Base-by-base conservation (phyloP, 1,140 invertebrate species). In the Neotoxoptera formosana region DNA sequence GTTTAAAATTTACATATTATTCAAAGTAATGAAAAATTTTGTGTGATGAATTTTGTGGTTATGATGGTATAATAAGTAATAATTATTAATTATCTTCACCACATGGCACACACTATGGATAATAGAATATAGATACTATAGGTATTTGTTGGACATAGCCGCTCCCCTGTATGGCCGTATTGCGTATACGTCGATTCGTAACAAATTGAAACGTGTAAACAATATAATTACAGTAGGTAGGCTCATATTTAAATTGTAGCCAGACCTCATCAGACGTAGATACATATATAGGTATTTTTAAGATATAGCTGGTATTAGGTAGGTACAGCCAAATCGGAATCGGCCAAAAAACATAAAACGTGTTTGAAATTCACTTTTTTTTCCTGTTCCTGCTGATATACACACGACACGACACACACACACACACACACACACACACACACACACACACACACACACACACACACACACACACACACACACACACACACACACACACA, bases 331-430 rank as follows among this genome's bases (percentile, higher is more conserved):
- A 76, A 76, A n/a, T n/a, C 60, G 60, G 60, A 76, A n/a, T 76
- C 60, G 14, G 21, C 21, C 36, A 84, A 34, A 48, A 9, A n/a
- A 45, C 45, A 30, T 23, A 56, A 90, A 41, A 90, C 51, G 41
- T 41, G 51, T 60, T 90, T 90, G 25, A 90, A 90, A 90, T 90
- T 90, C 88, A 60, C 88, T 60, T 60, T 90, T 60, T 90, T 90
- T 56, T 90, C 53, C 88, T 23, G 53, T 90, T 60, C 21, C 7
- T 30, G 17, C 20, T 88, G 6, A 25, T 47, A 7, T 86, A 48
- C 23, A 86, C 11, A 30, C 23, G 36, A n/a, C n/a, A n/a, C n/a
- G 4, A 41, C 41, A 41, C 41, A 41, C 41, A 41, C 41, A 41
- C 41, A 41, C 41, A 41, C 41, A 41, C 41, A 41, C 41, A 41